A percentile compares a stretch with the other conserved stretches of the same genome.
These are phyloP conservation scores for Oscheius sp. DNA, from an alignment of 2,888 invertebrate genomes.

Conservation along the genomic window DNA sequence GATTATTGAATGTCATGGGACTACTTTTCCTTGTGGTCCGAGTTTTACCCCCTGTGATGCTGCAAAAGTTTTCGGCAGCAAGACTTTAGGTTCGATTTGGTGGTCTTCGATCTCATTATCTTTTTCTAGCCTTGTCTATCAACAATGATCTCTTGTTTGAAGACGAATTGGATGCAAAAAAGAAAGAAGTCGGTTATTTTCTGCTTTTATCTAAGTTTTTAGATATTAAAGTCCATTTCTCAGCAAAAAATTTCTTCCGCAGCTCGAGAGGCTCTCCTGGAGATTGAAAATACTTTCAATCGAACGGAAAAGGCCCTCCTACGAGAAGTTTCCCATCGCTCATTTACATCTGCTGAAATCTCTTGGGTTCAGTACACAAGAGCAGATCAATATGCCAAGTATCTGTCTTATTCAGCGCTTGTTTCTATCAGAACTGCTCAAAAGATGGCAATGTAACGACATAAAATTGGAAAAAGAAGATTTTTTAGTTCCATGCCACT, in stretches of 20 bases:
- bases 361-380: constrained; percentile 56
- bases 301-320: constrained; percentile 50
- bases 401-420: constrained; percentile 66
- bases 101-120: background rate
- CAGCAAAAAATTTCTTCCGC: constrained; percentile 37
- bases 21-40: constrained; percentile 63
- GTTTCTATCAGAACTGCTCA: constrained; percentile 57
- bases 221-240: constrained; percentile 39
- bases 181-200: constrained; percentile 12
- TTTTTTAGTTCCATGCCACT: constrained; percentile 6
- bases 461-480: background rate
- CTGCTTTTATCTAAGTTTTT: background rate
- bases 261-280: constrained; percentile 44
- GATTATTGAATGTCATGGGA: background rate
- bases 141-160: background rate
- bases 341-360: constrained; percentile 35
- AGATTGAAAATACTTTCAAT: constrained; percentile 52
- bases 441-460: constrained; percentile 45
- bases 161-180: constrained; percentile 7
- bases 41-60: constrained; percentile 61
- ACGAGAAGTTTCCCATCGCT: constrained; percentile 11
- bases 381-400: constrained; percentile 62
- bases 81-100: constrained; percentile 3
- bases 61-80: constrained; percentile 30
- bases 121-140: background rate